Conservation (phyloP, 2,888 invertebrate species). For the Protophormia terraenovae region DNA sequence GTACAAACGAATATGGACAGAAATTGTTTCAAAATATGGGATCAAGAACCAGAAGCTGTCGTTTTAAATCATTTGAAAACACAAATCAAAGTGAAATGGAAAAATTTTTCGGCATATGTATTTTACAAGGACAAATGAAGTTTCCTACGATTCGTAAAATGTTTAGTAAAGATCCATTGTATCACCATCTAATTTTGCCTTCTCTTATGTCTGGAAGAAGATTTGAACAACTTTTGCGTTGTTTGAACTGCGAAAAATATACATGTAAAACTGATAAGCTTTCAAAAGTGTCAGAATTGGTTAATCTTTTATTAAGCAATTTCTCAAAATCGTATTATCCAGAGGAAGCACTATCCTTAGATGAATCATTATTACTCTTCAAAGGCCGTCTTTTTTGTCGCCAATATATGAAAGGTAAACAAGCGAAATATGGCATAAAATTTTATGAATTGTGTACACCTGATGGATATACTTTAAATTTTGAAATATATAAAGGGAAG, state of each 20-base stretch:
- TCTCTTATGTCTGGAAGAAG: conserved; percentile 12
- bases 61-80: not conserved
- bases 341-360: not conserved
- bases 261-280: not conserved
- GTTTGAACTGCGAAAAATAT: not conserved
- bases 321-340: not conserved
- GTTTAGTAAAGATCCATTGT: not conserved
- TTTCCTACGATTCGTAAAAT: conserved; percentile 5
- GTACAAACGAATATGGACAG: not conserved
- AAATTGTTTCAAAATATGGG: not conserved
- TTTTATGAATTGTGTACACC: conserved; percentile 11
- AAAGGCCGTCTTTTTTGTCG: conserved; percentile 16
- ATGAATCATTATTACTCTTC: not conserved
- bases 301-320: no score
- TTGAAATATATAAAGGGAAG: conserved; percentile 1
- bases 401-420: conserved; percentile 7
- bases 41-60: not conserved
- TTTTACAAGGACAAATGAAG: not conserved
- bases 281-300: not conserved
- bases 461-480: not conserved
- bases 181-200: not conserved
- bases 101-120: not conserved
- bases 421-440: conserved; percentile 19
- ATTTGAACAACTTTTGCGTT: conserved; percentile 1
- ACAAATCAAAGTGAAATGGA: not conserved